phyloP scores from a whole-genome alignment of 2,888 invertebrate species.

The Agrilus cyanescens region DNA sequence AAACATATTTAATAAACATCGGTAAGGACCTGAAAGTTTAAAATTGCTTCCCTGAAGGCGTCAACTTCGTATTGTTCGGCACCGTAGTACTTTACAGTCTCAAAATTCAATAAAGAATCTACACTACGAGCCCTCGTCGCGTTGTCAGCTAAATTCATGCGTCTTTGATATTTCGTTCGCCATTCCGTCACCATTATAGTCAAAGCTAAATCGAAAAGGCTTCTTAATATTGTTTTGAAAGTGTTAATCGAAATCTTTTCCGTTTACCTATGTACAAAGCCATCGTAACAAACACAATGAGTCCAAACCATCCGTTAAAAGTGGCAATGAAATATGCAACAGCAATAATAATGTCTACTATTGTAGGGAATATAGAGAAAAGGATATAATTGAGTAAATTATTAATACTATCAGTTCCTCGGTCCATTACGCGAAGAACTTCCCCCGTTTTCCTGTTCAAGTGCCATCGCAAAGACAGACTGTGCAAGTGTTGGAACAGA shows the following conservation, averaged over 20 bases:
- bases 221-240: neutral
- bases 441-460: slow-evolving; percentile 91
- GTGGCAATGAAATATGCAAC: slow-evolving; percentile 75
- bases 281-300: slow-evolving; percentile 93
- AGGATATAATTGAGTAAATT: slow-evolving; percentile 83
- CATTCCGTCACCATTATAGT: slow-evolving; percentile 93
- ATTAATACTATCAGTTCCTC: slow-evolving; percentile 94
- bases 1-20: neutral
- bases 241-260: slow-evolving; percentile 3
- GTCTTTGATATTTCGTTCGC: slow-evolving; percentile 88
- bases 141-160: slow-evolving; percentile 92
- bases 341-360: slow-evolving; percentile 85
- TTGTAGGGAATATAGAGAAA: slow-evolving; percentile 87
- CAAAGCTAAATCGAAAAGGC: slow-evolving; percentile 43
- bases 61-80: slow-evolving; percentile 87
- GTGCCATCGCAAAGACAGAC: slow-evolving; percentile 90
- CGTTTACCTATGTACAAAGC: slow-evolving; percentile 76
- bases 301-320: slow-evolving; percentile 90
- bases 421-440: slow-evolving; percentile 90
- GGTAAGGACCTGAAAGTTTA: slow-evolving; percentile 62
- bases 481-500: slow-evolving; percentile 78
- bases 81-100: slow-evolving; percentile 97
- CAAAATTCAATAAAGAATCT: slow-evolving; percentile 93
- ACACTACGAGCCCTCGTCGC: slow-evolving; percentile 84
- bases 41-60: slow-evolving; percentile 72